Evolutionary conservation across 2,113 vertebrate species (phyloP).

Genomic region (Otocyon megalotis): DNA sequence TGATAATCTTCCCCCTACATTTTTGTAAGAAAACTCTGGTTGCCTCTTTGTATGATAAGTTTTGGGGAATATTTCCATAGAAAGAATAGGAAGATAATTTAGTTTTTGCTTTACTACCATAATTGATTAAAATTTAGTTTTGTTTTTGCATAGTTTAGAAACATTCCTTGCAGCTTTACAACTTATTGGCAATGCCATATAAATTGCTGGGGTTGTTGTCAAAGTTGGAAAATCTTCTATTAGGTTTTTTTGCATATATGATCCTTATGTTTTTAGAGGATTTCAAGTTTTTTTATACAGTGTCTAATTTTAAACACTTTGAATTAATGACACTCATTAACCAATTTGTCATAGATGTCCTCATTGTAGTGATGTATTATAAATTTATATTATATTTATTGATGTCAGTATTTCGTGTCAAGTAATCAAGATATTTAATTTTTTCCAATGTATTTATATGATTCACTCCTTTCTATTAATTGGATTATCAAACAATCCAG

Average conservation of each 20-base stretch:
- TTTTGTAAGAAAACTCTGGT: background rate
- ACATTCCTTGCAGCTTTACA: slow-evolving; percentile 8
- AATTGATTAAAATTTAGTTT: slow-evolving; percentile 14
- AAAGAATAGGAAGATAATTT: slow-evolving; percentile 2
- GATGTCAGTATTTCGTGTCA: slow-evolving; percentile 8
- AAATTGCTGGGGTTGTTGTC: background rate
- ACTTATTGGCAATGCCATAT: background rate
- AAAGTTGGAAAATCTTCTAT: background rate
- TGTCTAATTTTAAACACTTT: slow-evolving; percentile 46
- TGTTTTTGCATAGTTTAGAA: slow-evolving; percentile 53
- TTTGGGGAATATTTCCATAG: background rate
- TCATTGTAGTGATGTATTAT: background rate
- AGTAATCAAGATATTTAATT: slow-evolving; percentile 44
- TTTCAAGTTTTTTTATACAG: background rate
- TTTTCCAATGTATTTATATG: background rate
- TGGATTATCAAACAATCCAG: slow-evolving; percentile 32
- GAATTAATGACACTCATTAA: background rate
- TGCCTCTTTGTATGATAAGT: background rate
- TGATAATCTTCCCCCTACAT: background rate
- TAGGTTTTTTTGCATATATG: background rate
- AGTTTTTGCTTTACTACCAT: background rate
- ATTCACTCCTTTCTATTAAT: slow-evolving; percentile 46
- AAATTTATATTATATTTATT: slow-evolving; percentile 41
- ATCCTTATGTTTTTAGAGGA: background rate
- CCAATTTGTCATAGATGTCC: background rate